Evolutionary conservation across 2,888 invertebrate species (phyloP).

Genomic region (Ormyrus nitidulus): DNA sequence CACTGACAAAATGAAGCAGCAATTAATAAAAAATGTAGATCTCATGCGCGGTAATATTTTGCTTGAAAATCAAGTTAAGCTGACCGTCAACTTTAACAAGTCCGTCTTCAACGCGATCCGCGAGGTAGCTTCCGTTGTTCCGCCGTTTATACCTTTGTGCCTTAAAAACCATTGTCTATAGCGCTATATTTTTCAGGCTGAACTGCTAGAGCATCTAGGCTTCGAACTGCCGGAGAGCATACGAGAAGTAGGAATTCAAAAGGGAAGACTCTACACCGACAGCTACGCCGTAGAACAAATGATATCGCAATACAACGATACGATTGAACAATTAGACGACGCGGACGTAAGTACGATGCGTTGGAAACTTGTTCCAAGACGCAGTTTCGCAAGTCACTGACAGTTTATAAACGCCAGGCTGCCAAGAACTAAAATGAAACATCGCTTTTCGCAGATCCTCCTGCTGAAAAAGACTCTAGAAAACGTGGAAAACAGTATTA

Average conservation of each 20-base stretch:
- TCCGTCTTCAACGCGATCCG: slow-evolving; percentile 82
- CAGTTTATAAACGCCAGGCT: too few species aligned
- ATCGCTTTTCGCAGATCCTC: slow-evolving; percentile 75
- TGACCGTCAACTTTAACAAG: slow-evolving; percentile 81
- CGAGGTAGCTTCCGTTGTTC: slow-evolving; percentile 74
- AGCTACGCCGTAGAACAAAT: slow-evolving; percentile 80
- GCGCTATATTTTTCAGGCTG: slow-evolving; percentile 75
- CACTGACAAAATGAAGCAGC: slow-evolving; percentile 40
- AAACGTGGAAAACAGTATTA: slow-evolving; percentile 84
- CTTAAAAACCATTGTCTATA: too few species aligned
- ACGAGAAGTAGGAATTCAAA: slow-evolving; percentile 80
- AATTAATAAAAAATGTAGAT: slow-evolving; percentile 43
- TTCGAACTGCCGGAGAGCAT: slow-evolving; percentile 78
- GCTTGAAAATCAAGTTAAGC: slow-evolving; percentile 82
- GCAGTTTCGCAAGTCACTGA: too few species aligned
- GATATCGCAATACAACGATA: slow-evolving; percentile 81
- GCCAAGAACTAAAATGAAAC: too few species aligned
- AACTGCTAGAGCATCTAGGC: slow-evolving; percentile 85
- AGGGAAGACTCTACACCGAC: slow-evolving; percentile 81
- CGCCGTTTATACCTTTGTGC: not conserved
- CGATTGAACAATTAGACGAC: slow-evolving; percentile 80
- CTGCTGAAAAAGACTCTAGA: slow-evolving; percentile 83
- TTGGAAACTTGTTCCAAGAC: too few species aligned
- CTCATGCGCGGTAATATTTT: slow-evolving; percentile 82
- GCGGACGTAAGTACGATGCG: slow-evolving; percentile 79